Evolutionary conservation across 2,888 invertebrate genomes (phyloP).

Genomic region (Gymnocheta viridis): DNA sequence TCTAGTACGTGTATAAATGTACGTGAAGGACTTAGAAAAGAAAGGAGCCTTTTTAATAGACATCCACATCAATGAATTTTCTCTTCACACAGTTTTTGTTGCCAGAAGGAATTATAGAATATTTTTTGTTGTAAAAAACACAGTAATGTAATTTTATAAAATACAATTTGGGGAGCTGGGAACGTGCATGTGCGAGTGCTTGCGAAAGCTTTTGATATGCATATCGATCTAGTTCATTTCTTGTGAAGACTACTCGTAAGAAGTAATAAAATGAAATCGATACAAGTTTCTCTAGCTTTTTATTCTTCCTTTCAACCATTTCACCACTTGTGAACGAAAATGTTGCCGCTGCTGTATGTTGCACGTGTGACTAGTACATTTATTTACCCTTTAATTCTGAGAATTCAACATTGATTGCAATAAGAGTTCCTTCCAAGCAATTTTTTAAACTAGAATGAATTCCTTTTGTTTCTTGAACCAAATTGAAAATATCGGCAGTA

Average conservation of each 20-base stretch:
- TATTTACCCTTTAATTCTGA: background rate
- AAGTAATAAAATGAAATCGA: background rate
- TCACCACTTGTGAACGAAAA: background rate
- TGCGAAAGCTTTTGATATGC: background rate
- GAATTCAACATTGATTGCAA: background rate
- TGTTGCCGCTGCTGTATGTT: background rate
- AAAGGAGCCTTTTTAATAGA: background rate
- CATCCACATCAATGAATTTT: background rate
- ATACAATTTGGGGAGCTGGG: background rate
- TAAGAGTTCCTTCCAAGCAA: too few relatives aligned
- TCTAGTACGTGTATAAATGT: background rate
- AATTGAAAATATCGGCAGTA: too few relatives aligned
- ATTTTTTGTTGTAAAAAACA: background rate
- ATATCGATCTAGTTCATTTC: background rate
- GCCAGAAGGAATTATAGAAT: background rate
- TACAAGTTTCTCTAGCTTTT: background rate
- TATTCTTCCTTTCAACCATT: background rate
- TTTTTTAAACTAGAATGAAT: too few relatives aligned
- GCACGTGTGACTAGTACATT: background rate
- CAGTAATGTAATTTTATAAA: background rate
- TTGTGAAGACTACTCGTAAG: background rate
- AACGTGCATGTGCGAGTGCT: background rate
- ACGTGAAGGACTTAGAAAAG: background rate
- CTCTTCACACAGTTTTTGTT: background rate
- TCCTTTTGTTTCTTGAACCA: too few relatives aligned